Conservation (phyloP, 2,113 vertebrate genomes). For the Psammodynastes pulverulentus region DNA sequence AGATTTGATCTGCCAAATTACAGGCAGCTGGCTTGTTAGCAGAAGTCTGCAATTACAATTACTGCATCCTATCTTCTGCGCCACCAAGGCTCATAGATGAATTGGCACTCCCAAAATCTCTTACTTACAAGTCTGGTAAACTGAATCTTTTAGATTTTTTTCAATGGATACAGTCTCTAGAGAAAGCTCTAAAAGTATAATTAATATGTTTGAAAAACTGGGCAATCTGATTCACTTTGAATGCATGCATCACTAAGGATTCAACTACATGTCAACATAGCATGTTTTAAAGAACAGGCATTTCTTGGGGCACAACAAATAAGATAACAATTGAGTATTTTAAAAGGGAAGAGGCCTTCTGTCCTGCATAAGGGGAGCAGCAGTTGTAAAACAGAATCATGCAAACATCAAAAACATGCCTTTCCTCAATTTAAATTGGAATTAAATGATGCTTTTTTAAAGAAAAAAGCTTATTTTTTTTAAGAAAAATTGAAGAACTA, state of each 20-base stretch:
- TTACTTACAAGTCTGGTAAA: slow-evolving; percentile 26
- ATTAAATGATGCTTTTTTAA: neutral
- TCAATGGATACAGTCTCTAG: neutral
- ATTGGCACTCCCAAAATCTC: slow-evolving; percentile 5
- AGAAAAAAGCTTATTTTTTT: neutral
- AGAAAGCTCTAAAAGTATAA: slow-evolving; percentile 18
- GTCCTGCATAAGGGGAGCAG: neutral
- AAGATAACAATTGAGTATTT: neutral
- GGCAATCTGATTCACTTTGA: neutral
- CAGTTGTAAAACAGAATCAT: neutral
- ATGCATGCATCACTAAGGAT: neutral
- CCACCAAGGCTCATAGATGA: no score
- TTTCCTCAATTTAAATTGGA: neutral
- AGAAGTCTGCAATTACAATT: no score
- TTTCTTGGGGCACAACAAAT: neutral
- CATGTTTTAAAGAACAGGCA: neutral
- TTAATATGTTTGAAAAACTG: neutral
- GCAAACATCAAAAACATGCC: neutral
- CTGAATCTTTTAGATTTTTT: slow-evolving; percentile 27
- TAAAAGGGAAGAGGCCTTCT: neutral
- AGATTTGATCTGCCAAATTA: no score
- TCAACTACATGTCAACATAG: neutral
- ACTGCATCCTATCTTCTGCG: no score
- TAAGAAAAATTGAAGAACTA: neutral
- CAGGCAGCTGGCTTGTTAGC: no score